Evolutionary conservation across 1,140 invertebrate species (phyloP).

Genomic region (Anoplophora glabripennis): DNA sequence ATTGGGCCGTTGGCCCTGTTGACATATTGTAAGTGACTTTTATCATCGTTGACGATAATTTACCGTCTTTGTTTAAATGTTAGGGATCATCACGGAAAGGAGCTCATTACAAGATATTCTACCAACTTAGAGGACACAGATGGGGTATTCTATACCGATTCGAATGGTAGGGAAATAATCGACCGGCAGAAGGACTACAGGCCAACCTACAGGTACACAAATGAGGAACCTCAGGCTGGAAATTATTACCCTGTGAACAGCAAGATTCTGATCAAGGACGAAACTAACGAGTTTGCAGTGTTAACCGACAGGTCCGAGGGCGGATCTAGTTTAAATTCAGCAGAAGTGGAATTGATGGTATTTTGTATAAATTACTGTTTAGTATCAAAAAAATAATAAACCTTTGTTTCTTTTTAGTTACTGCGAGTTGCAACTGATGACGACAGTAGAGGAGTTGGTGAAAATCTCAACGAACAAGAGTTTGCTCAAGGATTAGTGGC

Average conservation of each 20-base stretch:
- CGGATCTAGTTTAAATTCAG: conserved; percentile 70
- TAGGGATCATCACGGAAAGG: conserved; percentile 55
- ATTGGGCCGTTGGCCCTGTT: conserved; percentile 93
- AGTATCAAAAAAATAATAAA: no score
- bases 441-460: background rate
- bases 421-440: no score
- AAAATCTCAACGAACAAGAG: background rate
- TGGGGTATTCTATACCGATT: conserved; percentile 64
- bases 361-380: background rate
- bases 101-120: conserved; percentile 55
- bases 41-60: background rate
- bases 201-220: conserved; percentile 73
- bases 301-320: conserved; percentile 78
- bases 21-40: conserved; percentile 69
- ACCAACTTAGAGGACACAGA: conserved; percentile 49
- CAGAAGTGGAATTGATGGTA: conserved; percentile 73
- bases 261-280: conserved; percentile 56
- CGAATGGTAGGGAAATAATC: conserved; percentile 67
- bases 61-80: no score
- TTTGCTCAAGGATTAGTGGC: background rate
- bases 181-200: conserved; percentile 64
- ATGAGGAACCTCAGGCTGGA: conserved; percentile 67
- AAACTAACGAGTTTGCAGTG: conserved; percentile 57
- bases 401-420: no score
- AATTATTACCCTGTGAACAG: conserved; percentile 93